Evolutionary conservation across 2,797 vertebrate species (phyloP).

Genomic region (Phrynocephalus guinanensis): DNA sequence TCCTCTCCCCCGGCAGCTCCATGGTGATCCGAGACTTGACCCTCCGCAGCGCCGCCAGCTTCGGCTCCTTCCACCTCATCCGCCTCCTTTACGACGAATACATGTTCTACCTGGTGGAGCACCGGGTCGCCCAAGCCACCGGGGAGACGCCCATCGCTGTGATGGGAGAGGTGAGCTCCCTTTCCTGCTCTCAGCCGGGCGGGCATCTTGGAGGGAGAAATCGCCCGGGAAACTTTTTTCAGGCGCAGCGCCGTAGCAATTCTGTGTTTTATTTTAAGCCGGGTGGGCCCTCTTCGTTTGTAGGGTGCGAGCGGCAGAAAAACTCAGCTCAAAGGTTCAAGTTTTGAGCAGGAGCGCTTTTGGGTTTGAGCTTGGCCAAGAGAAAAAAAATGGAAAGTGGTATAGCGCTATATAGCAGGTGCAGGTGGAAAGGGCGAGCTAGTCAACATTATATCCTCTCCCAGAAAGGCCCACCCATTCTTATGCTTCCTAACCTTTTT

Average conservation of each 20-base stretch:
- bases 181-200: background rate
- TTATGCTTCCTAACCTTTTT: background rate
- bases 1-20: conserved; percentile 78
- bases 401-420: no score
- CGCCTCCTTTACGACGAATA: conserved; percentile 97
- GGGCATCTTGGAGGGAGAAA: no score
- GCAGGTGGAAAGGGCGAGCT: background rate
- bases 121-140: conserved; percentile 92
- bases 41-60: conserved; percentile 94
- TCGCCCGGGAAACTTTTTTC: no score
- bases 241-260: no score
- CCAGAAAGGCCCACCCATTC: no score
- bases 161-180: conserved; percentile 93
- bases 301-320: background rate
- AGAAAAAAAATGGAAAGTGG: no score
- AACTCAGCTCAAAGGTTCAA: background rate
- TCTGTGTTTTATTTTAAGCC: no score
- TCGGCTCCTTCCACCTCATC: conserved; percentile 97
- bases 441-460: no score
- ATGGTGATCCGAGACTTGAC: conserved; percentile 99
- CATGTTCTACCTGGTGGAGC: conserved; percentile 99
- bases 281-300: background rate
- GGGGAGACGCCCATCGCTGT: conserved; percentile 97
- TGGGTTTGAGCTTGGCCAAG: background rate
- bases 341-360: no score